Conservation (phyloP, 2,113 vertebrate genomes). For the Hydrolagus affinis region DNA sequence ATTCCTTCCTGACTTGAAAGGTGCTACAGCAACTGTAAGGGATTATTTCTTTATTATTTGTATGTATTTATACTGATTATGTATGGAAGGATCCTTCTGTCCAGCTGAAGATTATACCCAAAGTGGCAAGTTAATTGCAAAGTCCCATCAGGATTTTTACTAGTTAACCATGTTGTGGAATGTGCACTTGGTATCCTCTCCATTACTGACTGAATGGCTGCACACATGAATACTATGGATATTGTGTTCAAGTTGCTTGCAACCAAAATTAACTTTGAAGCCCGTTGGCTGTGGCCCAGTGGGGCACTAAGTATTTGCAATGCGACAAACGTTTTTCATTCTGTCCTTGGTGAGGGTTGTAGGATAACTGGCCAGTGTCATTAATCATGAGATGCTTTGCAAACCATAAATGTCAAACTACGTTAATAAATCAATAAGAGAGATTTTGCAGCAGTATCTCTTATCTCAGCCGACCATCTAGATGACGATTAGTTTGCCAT, state of each 20-base stretch:
- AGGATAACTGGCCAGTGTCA: not conserved
- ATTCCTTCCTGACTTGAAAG: no score
- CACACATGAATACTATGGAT: not conserved
- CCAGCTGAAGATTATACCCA: no score
- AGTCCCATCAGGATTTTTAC: not conserved
- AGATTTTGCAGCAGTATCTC: not conserved
- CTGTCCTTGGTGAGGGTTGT: not conserved
- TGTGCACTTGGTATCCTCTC: not conserved
- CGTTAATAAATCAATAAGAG: slow-evolving; percentile 2
- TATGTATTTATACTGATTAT: not conserved
- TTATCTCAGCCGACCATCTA: not conserved
- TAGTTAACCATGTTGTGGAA: not conserved
- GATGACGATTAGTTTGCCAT: not conserved
- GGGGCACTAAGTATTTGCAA: not conserved
- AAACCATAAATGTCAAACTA: slow-evolving; percentile 18
- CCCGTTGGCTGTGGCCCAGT: not conserved
- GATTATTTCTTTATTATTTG: no score
- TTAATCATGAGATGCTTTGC: not conserved
- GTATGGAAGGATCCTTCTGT: not conserved
- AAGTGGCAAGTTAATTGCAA: not conserved
- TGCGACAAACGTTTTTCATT: not conserved
- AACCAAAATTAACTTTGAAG: not conserved
- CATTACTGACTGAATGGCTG: not conserved
- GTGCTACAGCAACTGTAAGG: no score
- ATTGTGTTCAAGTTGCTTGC: not conserved